Evolutionary conservation across 2,113 vertebrate species (phyloP).

Genomic region (Fregata magnificens): DNA sequence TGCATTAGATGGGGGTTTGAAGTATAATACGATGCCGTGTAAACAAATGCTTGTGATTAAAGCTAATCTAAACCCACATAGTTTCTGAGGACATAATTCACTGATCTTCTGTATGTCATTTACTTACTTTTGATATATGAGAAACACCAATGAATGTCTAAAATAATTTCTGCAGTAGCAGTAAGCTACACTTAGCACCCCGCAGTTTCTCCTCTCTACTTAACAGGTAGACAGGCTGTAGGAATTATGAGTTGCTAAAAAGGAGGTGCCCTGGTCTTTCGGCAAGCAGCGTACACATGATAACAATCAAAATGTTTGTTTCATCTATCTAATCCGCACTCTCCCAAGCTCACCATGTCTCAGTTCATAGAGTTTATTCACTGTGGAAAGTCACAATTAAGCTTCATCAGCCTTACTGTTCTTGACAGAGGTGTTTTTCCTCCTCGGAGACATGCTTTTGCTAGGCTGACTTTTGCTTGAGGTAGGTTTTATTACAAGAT

Average conservation of each 20-base stretch:
- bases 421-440: neutral
- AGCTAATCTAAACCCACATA: neutral
- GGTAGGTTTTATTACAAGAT: neutral
- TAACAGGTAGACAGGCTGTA: neutral
- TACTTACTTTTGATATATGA: neutral
- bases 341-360: accelerated
- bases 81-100: neutral
- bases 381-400: neutral
- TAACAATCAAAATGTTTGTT: neutral
- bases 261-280: neutral
- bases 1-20: neutral
- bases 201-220: neutral
- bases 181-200: neutral
- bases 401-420: neutral
- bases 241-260: neutral
- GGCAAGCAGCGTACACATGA: neutral
- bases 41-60: neutral
- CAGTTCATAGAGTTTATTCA: neutral
- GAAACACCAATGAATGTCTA: neutral
- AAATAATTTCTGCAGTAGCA: neutral
- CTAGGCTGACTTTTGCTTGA: neutral
- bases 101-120: neutral
- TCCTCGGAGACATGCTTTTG: neutral
- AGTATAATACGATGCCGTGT: neutral
- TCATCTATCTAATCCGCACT: neutral